Evolutionary conservation across 2,113 vertebrate genomes (phyloP).

Genomic region (Lagenorhynchus albirostris): DNA sequence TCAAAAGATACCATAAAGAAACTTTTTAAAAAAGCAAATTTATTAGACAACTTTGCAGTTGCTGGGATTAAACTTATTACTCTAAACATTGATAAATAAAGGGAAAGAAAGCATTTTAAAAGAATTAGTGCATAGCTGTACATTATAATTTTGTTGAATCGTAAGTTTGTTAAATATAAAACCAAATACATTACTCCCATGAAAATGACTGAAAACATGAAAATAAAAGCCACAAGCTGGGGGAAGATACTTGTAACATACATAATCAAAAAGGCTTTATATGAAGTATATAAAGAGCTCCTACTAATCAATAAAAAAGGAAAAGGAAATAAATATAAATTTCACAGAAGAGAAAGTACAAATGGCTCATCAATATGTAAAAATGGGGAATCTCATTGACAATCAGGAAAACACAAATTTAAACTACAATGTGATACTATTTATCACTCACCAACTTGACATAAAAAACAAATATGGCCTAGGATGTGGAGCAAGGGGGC

Average conservation of each 20-base stretch:
- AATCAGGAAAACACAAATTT: neutral
- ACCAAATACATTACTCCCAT: neutral
- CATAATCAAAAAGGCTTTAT: neutral
- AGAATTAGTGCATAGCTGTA: neutral
- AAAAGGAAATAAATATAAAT: neutral
- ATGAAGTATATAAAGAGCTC: neutral
- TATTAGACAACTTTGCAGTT: neutral
- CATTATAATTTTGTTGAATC: neutral
- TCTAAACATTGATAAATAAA: neutral
- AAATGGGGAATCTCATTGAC: too few relatives aligned
- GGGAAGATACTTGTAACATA: neutral
- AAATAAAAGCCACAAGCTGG: neutral
- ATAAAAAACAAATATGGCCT: neutral
- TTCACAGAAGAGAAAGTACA: neutral
- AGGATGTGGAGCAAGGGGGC: neutral
- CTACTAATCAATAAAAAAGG: neutral
- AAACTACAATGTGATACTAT: neutral
- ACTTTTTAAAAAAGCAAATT: neutral
- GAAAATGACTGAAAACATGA: neutral
- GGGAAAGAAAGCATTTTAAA: neutral
- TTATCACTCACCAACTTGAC: neutral
- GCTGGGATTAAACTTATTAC: neutral
- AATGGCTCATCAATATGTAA: neutral
- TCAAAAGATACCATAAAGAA: neutral
- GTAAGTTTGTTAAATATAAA: neutral